phyloP scores from a whole-genome alignment of 2,888 invertebrate species.

The Leptopterna dolabrata region DNA sequence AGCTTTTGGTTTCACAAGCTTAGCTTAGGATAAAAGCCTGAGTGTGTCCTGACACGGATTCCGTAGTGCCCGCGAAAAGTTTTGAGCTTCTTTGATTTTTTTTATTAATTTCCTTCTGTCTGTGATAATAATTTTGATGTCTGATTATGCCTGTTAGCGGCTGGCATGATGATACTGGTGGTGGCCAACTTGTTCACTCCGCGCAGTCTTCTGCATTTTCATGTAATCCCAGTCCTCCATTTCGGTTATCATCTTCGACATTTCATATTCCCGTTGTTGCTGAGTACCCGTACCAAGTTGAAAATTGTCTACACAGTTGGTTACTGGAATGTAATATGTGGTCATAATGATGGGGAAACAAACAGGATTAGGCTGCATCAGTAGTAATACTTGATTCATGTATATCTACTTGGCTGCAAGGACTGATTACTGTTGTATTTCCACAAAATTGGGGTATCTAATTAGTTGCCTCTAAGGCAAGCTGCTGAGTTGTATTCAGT shows the following conservation, averaged over 20 bases:
- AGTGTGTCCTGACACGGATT: slow-evolving; percentile 38
- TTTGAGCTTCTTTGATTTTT: slow-evolving; percentile 58
- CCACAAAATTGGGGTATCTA: too few relatives aligned
- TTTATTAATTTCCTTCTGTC: slow-evolving; percentile 17
- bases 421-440: too few relatives aligned
- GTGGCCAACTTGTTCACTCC: slow-evolving; percentile 54
- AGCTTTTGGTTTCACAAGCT: slow-evolving; percentile 59
- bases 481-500: too few relatives aligned
- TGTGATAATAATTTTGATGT: slow-evolving; percentile 48
- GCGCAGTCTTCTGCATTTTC: slow-evolving; percentile 22
- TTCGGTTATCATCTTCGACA: not conserved
- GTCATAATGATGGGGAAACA: too few relatives aligned
- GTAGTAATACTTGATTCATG: too few relatives aligned
- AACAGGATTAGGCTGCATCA: too few relatives aligned
- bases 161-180: slow-evolving; percentile 62
- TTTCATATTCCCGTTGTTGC: too few relatives aligned
- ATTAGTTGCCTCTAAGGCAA: too few relatives aligned
- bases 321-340: too few relatives aligned
- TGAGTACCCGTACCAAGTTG: too few relatives aligned
- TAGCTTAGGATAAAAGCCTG: slow-evolving; percentile 46
- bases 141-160: slow-evolving; percentile 56
- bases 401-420: too few relatives aligned
- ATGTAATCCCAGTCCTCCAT: not conserved
- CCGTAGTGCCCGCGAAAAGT: slow-evolving; percentile 58
- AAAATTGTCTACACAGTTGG: too few relatives aligned